Evolutionary conservation across 2,888 invertebrate genomes (phyloP), one percentile per base, ranked within the genome.

Genomic region (Slavum lentiscoides): DNA sequence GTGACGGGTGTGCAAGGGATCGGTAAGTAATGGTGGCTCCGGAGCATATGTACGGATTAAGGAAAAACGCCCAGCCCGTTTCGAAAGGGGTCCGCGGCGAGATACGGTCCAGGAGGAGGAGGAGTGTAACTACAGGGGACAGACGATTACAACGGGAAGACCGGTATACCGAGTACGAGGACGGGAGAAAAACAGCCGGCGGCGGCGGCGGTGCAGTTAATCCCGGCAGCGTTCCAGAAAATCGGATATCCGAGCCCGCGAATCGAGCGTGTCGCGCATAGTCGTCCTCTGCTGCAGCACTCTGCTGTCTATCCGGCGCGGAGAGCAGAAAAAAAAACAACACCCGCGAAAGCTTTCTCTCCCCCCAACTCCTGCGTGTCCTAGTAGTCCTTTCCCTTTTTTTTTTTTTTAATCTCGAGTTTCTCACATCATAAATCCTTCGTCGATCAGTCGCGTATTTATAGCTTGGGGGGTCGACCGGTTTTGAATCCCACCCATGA

Each of bases 171-270:
- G 23, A 49, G 49, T 30, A 30, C 43, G n/a, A n/a, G n/a, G n/a
- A 11, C 70, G 30, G 15, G 66, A 30, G 61, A n/a, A 77, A 77
- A 77, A 77, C 69, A 37, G 77, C 68, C 62, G 58, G 2, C 39
- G 49, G 61, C 39, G 49, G 61, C 53, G 30, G 77, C 37, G 55
- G 70, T 80, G 70, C 70, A 80, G 70, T 80, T 80, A 80, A 80
- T 80, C 77, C 77, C 70, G 77, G 77, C 70, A n/a, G 62, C 53
- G 70, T 80, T 64, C 77, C 77, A 80, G 77, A 62, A 80, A 80
- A 80, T 80, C 77, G 77, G 77, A 80, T 80, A 80, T 80, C 77
- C 77, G 77, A 30, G 30, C 30, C 62, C 64, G 43, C 77, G 62
- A 64, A 70, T 64, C 53, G 69, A 19, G 15, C 53, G 11, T 37